Base-by-base conservation (phyloP, 2,888 invertebrate species). In the Rotaria socialis region DNA sequence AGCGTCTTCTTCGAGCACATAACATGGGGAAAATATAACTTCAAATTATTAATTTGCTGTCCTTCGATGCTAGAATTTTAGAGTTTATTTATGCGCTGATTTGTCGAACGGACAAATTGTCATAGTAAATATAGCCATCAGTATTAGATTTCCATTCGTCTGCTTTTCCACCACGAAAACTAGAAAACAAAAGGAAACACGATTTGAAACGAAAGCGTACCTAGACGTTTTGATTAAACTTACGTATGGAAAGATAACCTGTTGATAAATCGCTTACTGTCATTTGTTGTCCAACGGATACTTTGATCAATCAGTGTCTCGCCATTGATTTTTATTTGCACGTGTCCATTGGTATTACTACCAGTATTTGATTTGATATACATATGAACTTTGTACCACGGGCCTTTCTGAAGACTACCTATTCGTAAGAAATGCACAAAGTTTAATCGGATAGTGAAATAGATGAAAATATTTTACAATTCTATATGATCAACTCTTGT, bases 251-350 rank as follows among this genome's bases (percentile, higher is more conserved):
- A 80, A 10, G 47, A 80, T 80, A 80, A 24, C 2, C n/a, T 80
- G 19, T 80, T 80, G 24, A 80, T 80, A n/a, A 80, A 24, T 47
- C 80, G 80, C n/a, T n/a, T 80, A 8, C n/a, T 80, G 47, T 80
- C 47, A 47, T 80, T 80, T 80, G 47, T 80, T 80, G 80, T 80
- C 80, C 80, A 80, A 47, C 80, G 80, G 47, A 80, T 80, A 80
- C 47, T 80, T 47, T 80, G 47, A 80, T 80, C 47, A 80, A 80
- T 47, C 14, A 80, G 24, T 43, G 24, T 47, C 8, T 47, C n/a
- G 47, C 47, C 47, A n/a, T 80, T 41, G 19, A 80, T 47, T 47
- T 47, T 47, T 0, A 80, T 4, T 80, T 80, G 80, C n/a, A 47
- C 47, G n/a, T 47, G 47, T 43, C 80, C 80, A 80, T 80, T 24